Conservation (phyloP, 2,888 invertebrate genomes). For the Anticlea derivata region DNA sequence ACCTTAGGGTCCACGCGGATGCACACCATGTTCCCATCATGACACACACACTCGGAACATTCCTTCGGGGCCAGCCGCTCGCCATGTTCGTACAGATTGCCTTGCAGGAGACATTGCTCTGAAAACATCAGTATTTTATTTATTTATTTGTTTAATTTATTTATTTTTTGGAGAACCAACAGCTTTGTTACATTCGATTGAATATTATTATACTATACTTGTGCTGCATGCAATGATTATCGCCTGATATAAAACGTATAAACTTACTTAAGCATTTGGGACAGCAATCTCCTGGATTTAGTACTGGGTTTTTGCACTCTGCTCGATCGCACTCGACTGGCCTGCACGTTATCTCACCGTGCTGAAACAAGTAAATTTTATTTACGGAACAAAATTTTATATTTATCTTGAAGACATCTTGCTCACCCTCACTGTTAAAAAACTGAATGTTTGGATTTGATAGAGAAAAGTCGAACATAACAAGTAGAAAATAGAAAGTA, state of each 20-base stretch:
- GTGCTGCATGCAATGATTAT: too few relatives aligned
- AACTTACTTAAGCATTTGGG: constrained; percentile 93
- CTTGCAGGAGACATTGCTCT: constrained; percentile 89
- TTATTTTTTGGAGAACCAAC: too few relatives aligned
- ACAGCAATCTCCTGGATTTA: constrained; percentile 92
- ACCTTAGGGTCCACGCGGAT: constrained; percentile 87
- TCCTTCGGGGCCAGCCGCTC: constrained; percentile 88
- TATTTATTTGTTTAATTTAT: too few relatives aligned
- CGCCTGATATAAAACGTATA: too few relatives aligned
- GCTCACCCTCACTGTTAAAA: too few relatives aligned
- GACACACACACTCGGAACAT: constrained; percentile 92
- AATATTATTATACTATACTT: too few relatives aligned
- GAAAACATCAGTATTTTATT: constrained; percentile 42
- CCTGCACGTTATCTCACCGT: constrained; percentile 93
- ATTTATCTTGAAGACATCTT: too few relatives aligned
- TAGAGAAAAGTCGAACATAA: too few relatives aligned
- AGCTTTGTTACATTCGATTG: too few relatives aligned
- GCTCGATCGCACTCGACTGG: constrained; percentile 91
- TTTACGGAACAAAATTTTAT: too few relatives aligned
- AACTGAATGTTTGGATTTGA: too few relatives aligned
- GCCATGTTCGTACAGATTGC: constrained; percentile 91
- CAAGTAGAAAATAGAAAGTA: too few relatives aligned
- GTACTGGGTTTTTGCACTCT: constrained; percentile 91
- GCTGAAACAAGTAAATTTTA: constrained; percentile 76
- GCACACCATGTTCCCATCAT: constrained; percentile 92